These are phyloP conservation scores for Strigamia crassipes DNA, from an alignment of 2,888 invertebrate genomes.

Conservation along the genomic window DNA sequence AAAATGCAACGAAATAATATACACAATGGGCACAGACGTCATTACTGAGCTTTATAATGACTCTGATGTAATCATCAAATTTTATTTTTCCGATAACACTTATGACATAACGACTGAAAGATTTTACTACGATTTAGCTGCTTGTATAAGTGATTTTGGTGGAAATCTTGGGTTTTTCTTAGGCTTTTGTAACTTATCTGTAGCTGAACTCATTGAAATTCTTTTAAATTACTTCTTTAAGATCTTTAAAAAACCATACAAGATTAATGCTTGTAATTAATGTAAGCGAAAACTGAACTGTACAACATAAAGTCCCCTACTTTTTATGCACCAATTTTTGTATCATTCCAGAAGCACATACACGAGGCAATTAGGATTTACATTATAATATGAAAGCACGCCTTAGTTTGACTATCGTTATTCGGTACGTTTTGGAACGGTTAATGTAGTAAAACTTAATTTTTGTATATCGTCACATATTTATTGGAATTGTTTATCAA, in stretches of 20 bases:
- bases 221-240: background rate
- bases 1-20: background rate
- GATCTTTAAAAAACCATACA: background rate
- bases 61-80: background rate
- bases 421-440: too few relatives aligned
- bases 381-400: too few relatives aligned
- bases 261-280: too few relatives aligned
- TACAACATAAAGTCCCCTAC: too few relatives aligned
- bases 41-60: background rate
- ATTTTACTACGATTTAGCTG: background rate
- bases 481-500: too few relatives aligned
- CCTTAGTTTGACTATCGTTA: too few relatives aligned
- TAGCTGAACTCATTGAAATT: background rate
- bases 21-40: background rate
- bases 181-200: background rate
- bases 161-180: background rate
- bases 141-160: background rate
- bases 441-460: too few relatives aligned
- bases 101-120: background rate
- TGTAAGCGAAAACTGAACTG: too few relatives aligned
- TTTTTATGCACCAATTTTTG: too few relatives aligned
- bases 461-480: too few relatives aligned
- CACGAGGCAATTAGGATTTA: too few relatives aligned
- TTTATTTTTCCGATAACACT: background rate
- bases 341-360: too few relatives aligned